Conservation (phyloP, 2,888 invertebrate species). For the Lumbricus terrestris region DNA sequence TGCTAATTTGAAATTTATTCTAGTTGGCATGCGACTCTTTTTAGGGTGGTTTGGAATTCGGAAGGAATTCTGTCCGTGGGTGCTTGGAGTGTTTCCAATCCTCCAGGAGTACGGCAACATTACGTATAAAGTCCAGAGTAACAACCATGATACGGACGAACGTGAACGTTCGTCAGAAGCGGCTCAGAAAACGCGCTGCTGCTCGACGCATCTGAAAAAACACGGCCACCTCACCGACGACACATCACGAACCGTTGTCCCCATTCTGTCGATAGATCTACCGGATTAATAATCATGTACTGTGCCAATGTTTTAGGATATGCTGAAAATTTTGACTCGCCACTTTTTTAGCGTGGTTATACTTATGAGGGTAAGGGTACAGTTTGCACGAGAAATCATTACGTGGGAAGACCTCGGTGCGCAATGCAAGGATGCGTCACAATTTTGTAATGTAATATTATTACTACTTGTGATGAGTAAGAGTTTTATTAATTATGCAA, state of each 20-base stretch:
- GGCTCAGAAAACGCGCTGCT: not conserved
- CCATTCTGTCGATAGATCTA: conserved; percentile 34
- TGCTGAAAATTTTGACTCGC: not conserved
- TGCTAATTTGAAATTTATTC: not conserved
- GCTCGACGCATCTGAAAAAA: not conserved
- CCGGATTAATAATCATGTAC: conserved; percentile 34
- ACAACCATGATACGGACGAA: conserved; percentile 13
- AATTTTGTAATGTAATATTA: not conserved
- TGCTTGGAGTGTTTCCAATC: conserved; percentile 89
- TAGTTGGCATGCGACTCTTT: conserved; percentile 50
- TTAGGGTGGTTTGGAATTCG: conserved; percentile 98
- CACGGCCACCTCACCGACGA: conserved; percentile 24
- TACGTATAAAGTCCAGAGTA: conserved; percentile 68
- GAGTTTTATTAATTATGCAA: not conserved
- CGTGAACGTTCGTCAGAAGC: conserved; percentile 11
- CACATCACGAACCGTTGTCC: conserved; percentile 24
- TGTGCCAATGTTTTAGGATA: not conserved
- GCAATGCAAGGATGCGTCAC: not conserved
- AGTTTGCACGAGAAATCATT: not conserved
- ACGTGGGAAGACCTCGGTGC: not conserved
- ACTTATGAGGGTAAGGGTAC: not conserved
- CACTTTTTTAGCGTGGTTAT: not conserved
- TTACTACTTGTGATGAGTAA: not conserved
- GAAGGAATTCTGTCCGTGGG: conserved; percentile 93
- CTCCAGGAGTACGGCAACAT: conserved; percentile 98